Conservation (phyloP, 2,113 vertebrate species). For the Platanista minor region DNA sequence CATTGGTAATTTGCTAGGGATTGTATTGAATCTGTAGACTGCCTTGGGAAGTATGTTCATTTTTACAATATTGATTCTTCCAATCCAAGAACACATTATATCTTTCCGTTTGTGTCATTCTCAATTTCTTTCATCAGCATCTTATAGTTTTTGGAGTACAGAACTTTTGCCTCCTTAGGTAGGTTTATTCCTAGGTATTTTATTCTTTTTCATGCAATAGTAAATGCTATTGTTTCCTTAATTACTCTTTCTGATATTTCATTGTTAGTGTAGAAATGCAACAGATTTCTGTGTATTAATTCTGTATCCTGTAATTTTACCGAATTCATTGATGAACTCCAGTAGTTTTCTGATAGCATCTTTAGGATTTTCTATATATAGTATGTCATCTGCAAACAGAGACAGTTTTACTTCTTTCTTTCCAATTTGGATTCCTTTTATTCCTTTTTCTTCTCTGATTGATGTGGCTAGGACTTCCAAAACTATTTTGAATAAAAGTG, state of each 20-base stretch:
- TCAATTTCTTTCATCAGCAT: neutral
- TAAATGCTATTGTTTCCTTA: neutral
- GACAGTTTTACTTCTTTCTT: neutral
- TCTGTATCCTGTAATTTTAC: neutral
- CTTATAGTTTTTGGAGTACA: neutral
- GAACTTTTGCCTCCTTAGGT: neutral
- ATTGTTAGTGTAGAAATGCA: neutral
- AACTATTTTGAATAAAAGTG: neutral
- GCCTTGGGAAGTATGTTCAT: neutral
- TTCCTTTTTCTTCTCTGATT: neutral
- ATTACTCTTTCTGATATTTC: neutral
- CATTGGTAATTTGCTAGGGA: neutral
- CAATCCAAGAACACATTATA: neutral
- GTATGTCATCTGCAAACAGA: neutral
- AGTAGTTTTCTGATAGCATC: neutral
- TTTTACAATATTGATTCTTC: neutral
- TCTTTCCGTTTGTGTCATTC: neutral
- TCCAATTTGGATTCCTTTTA: neutral
- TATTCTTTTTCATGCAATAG: neutral
- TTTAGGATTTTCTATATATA: neutral
- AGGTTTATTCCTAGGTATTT: neutral
- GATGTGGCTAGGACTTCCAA: neutral
- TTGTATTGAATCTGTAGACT: neutral
- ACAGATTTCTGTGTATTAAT: neutral
- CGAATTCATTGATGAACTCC: neutral